Conservation (phyloP, 1,140 invertebrate species). For the Formica exsecta region DNA sequence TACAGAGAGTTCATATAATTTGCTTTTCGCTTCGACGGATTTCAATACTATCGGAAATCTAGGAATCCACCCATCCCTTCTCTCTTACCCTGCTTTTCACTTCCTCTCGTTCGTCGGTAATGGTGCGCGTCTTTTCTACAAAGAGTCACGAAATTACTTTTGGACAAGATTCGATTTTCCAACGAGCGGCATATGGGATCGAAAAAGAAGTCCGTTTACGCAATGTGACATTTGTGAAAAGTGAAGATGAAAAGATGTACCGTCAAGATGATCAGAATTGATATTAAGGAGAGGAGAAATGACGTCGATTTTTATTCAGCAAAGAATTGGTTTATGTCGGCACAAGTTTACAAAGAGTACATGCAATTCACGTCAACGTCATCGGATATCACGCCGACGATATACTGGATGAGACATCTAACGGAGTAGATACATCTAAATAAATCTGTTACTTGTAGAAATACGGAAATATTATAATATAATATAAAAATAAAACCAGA, state of each 20-base stretch:
- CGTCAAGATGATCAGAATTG: conserved; percentile 46
- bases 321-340: neutral
- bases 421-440: neutral
- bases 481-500: neutral
- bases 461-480: neutral
- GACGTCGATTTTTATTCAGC: conserved; percentile 43
- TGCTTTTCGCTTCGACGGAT: conserved; percentile 84
- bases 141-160: conserved; percentile 85
- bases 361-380: neutral
- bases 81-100: neutral
- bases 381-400: neutral
- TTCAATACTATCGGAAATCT: conserved; percentile 86
- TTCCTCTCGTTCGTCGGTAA: conserved; percentile 75
- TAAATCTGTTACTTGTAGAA: neutral
- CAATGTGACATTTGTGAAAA: conserved; percentile 38
- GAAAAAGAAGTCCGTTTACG: conserved; percentile 26
- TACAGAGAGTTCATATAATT: conserved; percentile 83
- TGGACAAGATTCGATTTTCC: conserved; percentile 83
- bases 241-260: conserved; percentile 26
- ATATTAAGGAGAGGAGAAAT: conserved; percentile 67
- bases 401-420: neutral
- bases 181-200: conserved; percentile 39
- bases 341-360: neutral
- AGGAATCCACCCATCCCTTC: conserved; percentile 68
- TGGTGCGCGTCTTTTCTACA: conserved; percentile 79